Base-by-base conservation (phyloP, 2,113 vertebrate species). In the Podilymbus podiceps region DNA sequence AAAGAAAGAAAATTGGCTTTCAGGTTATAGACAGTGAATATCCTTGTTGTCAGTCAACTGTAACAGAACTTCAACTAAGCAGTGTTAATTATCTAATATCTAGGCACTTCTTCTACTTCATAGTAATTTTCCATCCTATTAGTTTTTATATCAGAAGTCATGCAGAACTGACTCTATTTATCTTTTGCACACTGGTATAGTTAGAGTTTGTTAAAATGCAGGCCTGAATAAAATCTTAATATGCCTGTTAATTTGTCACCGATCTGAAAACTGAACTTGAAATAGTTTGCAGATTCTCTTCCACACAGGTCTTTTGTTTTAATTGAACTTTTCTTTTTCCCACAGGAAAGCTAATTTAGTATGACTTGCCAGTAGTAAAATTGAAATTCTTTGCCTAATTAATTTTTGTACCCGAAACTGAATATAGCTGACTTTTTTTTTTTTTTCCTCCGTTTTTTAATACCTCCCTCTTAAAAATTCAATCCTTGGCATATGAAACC, bases 121-220 rank as follows among this genome's bases (percentile, higher is more conserved):
- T 83, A 96, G 88, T 78, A 93, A 97, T 98, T 98, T 98, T 97
- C 97, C 90, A 96, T 95, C 74, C 84, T 96, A 93, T 97, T 96
- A 96, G 81, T 90, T 98, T 96, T 98, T 97, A 95, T 96, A 95
- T 81, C 87, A 96, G 75, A 97, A 97, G 83, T 82, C 96, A 96
- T 84, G 35, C 73, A 94, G 71, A 97, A 96, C 90, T 92, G 90
- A 63, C 56, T 92, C 76, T 93, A 89, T 96, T 90, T 96, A 93
- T 97, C 92, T 96, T 84, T 87, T 71, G 47, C 81, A 84, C 67
- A 40, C 86, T 47, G 80, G 63, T 64, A 63, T 6, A 89, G 49
- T 76, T 74, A 8, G n/a, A 79, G 50, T 91, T 90, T 93, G 89
- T 88, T 74, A 92, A 97, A 97, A 89, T 28, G 17, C 52, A 97